phyloP scores from a whole-genome alignment of 37 sponge, comb jelly and placozoan genomes.

The Trichoplax adhaerens region DNA sequence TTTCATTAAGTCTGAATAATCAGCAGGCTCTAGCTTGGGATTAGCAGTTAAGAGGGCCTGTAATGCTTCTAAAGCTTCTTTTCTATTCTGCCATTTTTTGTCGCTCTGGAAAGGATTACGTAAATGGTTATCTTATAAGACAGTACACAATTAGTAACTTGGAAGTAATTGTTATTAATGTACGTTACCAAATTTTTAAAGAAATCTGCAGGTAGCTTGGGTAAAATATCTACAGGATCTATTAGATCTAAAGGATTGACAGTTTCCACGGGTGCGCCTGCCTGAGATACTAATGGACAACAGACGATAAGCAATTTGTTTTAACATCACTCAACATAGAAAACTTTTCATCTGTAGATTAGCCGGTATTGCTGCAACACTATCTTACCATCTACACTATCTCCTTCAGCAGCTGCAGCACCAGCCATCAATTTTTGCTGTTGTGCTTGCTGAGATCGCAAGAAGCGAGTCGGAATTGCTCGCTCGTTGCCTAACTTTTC shows the following conservation, averaged over 20 bases:
- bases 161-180: not conserved
- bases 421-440: conserved; percentile 14
- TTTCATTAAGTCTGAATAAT: conserved; percentile 56
- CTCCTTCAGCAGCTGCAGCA: conserved; percentile 4
- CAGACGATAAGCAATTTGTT: not conserved
- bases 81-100: conserved; percentile 76
- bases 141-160: not conserved
- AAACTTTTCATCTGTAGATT: not conserved
- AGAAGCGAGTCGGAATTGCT: conserved; percentile 37
- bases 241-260: conserved; percentile 77
- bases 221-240: conserved; percentile 61
- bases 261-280: conserved; percentile 6
- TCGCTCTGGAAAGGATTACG: conserved; percentile 25
- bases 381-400: conserved; percentile 17
- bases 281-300: not conserved
- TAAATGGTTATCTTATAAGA: no score
- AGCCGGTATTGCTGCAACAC: not conserved
- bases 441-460: conserved; percentile 53
- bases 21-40: conserved; percentile 47
- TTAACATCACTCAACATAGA: not conserved
- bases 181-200: conserved; percentile 42
- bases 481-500: conserved; percentile 26
- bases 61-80: conserved; percentile 60
- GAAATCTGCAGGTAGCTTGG: conserved; percentile 62
- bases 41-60: conserved; percentile 36